phyloP scores from a whole-genome alignment of 1,140 invertebrate genomes.

The Zaprionus nigranus region DNA sequence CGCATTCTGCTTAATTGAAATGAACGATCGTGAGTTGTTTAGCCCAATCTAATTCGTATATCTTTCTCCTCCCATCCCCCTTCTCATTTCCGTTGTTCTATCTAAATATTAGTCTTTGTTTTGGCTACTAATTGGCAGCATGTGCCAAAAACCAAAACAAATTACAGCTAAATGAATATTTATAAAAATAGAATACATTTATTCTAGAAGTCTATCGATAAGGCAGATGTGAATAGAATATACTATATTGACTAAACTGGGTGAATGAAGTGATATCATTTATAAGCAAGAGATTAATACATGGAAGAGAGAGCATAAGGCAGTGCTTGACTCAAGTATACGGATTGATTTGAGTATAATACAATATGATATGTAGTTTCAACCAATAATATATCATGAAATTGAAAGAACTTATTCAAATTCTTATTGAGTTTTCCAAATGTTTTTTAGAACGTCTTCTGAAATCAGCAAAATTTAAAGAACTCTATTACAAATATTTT shows the following conservation, averaged over 20 bases:
- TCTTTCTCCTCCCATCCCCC: not conserved
- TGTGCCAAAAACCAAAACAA: constrained; percentile 61
- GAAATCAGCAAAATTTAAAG: not conserved
- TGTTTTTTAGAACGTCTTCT: not conserved
- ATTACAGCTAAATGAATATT: constrained; percentile 42
- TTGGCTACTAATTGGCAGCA: constrained; percentile 72
- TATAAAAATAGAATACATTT: constrained; percentile 15
- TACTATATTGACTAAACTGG: not conserved
- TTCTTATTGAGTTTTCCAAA: not conserved
- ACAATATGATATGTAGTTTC: not conserved
- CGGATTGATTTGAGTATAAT: not conserved
- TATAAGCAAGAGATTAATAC: not conserved
- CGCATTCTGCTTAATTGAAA: constrained; percentile 66
- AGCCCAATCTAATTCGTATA: constrained; percentile 11
- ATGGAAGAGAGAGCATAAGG: not conserved
- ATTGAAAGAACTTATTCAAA: not conserved
- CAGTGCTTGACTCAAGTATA: not conserved
- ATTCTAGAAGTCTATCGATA: constrained; percentile 1
- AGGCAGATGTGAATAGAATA: constrained; percentile 1
- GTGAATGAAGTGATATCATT: constrained; percentile 2
- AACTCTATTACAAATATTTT: no score
- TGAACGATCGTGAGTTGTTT: constrained; percentile 45
- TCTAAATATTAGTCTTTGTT: constrained; percentile 38
- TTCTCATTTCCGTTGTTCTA: constrained; percentile 18
- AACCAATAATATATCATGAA: not conserved